phyloP scores from a whole-genome alignment of 2,888 invertebrate genomes.

The Cephus nigrinus region DNA sequence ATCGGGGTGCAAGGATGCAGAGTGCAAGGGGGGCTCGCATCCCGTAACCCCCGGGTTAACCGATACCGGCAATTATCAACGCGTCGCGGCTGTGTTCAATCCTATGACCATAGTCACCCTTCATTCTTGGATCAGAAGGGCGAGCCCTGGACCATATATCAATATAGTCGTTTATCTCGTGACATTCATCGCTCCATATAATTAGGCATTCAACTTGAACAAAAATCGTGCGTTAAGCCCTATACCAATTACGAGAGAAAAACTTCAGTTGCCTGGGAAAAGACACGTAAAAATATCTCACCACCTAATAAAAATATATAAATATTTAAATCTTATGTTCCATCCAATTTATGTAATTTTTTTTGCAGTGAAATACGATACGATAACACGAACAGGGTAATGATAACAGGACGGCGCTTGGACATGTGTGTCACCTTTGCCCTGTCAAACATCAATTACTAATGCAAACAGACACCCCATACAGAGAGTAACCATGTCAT shows the following conservation, averaged over 20 bases:
- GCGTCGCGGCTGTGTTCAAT: slow-evolving; percentile 50
- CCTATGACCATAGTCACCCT: not conserved
- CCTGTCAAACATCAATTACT: slow-evolving; percentile 55
- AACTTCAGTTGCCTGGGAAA: not conserved
- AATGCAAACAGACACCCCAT: slow-evolving; percentile 42
- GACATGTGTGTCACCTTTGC: slow-evolving; percentile 38
- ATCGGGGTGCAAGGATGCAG: slow-evolving; percentile 5
- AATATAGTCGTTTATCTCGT: slow-evolving; percentile 43
- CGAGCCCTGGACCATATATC: slow-evolving; percentile 29
- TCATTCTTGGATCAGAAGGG: slow-evolving; percentile 27
- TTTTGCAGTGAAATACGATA: not conserved
- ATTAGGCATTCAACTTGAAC: slow-evolving; percentile 29
- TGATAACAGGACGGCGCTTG: not conserved
- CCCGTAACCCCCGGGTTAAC: slow-evolving; percentile 60
- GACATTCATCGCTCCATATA: slow-evolving; percentile 47
- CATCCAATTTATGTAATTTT: not conserved
- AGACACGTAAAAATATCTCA: not conserved
- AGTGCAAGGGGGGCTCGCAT: slow-evolving; percentile 35
- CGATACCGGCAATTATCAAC: slow-evolving; percentile 67
- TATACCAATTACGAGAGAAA: not conserved
- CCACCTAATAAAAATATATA: not conserved
- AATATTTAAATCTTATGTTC: not conserved
- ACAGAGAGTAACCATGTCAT: not conserved
- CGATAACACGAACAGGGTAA: not conserved
- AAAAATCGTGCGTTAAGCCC: not conserved